phyloP scores from a whole-genome alignment of 2,888 invertebrate genomes.

The Caenorhabditis sp. region DNA sequence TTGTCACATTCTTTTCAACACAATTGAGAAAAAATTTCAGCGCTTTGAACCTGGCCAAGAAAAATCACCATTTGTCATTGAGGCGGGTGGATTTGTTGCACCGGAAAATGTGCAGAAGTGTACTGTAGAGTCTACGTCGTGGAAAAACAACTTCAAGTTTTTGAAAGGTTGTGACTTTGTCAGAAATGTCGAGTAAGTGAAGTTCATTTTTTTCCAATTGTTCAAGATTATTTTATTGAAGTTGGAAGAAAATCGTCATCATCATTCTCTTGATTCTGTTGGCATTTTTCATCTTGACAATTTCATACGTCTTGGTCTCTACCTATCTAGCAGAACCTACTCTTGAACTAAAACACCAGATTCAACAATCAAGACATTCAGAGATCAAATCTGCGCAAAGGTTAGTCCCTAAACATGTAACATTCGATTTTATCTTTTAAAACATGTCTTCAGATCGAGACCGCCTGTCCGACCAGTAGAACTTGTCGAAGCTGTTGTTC shows the following conservation, averaged over 20 bases:
- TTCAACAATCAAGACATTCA: not conserved
- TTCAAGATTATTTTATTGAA: not conserved
- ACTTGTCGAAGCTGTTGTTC: not conserved
- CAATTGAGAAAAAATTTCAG: not conserved
- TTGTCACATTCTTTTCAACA: not conserved
- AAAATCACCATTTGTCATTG: constrained; percentile 4
- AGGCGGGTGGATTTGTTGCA: not conserved
- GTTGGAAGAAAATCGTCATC: not conserved
- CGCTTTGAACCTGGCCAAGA: not conserved
- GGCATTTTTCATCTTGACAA: not conserved
- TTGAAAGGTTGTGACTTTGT: not conserved
- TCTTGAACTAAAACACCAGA: not conserved
- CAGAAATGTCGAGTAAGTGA: not conserved
- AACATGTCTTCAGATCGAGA: not conserved
- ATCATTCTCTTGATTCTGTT: not conserved
- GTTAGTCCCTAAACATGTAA: not conserved
- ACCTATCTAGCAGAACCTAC: not conserved
- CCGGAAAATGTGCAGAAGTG: not conserved
- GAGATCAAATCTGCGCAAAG: not conserved
- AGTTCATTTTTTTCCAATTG: no score
- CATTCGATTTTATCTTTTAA: not conserved
- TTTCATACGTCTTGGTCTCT: not conserved
- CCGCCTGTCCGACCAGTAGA: not conserved
- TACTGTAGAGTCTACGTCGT: not conserved
- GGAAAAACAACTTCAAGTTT: not conserved